Base-by-base conservation (phyloP, 2,888 invertebrate genomes). In the Xanthorhoe spadicearia region DNA sequence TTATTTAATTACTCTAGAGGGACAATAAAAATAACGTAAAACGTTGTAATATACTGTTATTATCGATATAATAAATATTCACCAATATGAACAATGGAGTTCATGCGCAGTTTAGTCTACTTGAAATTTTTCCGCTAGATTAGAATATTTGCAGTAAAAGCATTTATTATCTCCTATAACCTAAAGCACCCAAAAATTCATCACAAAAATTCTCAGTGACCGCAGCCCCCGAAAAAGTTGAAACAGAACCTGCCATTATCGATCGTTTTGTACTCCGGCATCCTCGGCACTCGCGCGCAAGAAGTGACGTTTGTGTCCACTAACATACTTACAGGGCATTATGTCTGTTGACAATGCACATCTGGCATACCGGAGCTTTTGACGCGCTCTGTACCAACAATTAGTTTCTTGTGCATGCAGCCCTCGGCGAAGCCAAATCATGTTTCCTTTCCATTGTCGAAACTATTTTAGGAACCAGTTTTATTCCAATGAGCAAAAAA, bases 311-410 rank as follows among this genome's bases (percentile, higher is more conserved):
- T 72, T 72, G 70, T 70, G 69, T 71, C 69, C 75, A 76, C 75
- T 77, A 74, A 76, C 74, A 79, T 83, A 73, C 76, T 77, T 78
- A 78, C 81, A 79, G 80, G 70, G 70, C 78, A 83, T 84, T 81
- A 83, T 80, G 79, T 80, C 77, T 74, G 74, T 73, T 77, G 75
- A 81, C 79, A 84, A 84, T 83, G 79, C 79, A 74, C 75, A 75
- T 78, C 72, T 80, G 77, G 74, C 77, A 73, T 76, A 76, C 77
- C 80, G 76, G 77, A 71, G 64, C 74, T 81, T 80, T 84, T 83
- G 80, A 76, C 76, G 82, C 77, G 77, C 72, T 78, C 78, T 78
- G 75, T 77, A 79, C 76, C 76, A 78, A 74, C 82, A 83, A 85
- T 85, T 84, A 83, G 76, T 80, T 85, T 86, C 77, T 85, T 87